phyloP scores from a whole-genome alignment of 2,797 vertebrate species.

The Argyrosomus regius region DNA sequence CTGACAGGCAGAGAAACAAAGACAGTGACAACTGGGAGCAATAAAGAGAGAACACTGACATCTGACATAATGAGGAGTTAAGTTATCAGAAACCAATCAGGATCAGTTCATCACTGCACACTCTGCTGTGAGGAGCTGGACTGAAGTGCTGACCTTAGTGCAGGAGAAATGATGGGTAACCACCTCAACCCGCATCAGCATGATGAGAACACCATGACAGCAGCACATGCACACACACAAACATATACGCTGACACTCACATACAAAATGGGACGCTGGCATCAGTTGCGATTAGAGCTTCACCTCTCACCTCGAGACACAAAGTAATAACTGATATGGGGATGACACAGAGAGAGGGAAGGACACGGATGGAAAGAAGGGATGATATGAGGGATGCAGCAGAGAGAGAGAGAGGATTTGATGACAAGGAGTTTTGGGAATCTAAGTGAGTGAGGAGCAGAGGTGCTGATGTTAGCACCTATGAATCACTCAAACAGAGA shows the following conservation, averaged over 20 bases:
- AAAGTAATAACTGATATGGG: slow-evolving; percentile 22
- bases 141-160: slow-evolving; percentile 56
- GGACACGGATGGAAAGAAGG: slow-evolving; percentile 21
- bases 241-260: background rate
- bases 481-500: slow-evolving; percentile 45
- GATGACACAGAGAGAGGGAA: slow-evolving; percentile 5
- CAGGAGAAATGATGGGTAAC: slow-evolving; percentile 35
- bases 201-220: slow-evolving; percentile 25
- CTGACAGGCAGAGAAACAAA: slow-evolving; percentile 6
- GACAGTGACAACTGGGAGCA: slow-evolving; percentile 1
- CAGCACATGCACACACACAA: slow-evolving; percentile 5
- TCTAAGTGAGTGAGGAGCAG: slow-evolving; percentile 45
- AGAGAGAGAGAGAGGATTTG: slow-evolving; percentile 39
- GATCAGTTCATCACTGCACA: slow-evolving; percentile 23
- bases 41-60: slow-evolving; percentile 22
- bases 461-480: slow-evolving; percentile 65
- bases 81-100: slow-evolving; percentile 48
- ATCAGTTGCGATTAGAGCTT: slow-evolving; percentile 32
- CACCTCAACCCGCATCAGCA: slow-evolving; percentile 45
- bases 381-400: slow-evolving; percentile 19
- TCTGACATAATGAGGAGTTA: slow-evolving; percentile 47
- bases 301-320: slow-evolving; percentile 34
- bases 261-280: slow-evolving; percentile 2
- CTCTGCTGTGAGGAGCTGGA: slow-evolving; percentile 8
- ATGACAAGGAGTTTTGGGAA: slow-evolving; percentile 62